phyloP scores from a whole-genome alignment of 2,113 vertebrate genomes.

The Thomomys bottae region DNA sequence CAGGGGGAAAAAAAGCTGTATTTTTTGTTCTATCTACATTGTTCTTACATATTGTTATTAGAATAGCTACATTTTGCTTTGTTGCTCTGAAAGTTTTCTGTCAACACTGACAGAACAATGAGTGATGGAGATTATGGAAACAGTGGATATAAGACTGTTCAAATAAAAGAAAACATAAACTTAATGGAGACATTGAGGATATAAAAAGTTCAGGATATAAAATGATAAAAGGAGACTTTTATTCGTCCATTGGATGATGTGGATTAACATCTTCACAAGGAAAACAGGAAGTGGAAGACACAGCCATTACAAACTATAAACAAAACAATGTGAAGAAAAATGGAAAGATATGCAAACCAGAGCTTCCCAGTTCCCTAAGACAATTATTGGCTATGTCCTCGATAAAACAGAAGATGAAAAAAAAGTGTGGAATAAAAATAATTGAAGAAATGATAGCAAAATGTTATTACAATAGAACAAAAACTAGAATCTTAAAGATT shows the following conservation, averaged over 20 bases:
- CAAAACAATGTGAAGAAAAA: no score
- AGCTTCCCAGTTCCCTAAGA: neutral
- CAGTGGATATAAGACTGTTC: neutral
- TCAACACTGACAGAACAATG: neutral
- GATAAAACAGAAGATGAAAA: neutral
- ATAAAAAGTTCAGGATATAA: conserved; percentile 7
- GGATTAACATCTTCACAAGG: neutral
- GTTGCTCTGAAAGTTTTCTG: no score
- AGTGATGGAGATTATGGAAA: neutral
- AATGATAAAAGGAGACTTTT: neutral
- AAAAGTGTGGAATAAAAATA: neutral
- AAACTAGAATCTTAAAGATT: neutral
- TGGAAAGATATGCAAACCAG: neutral
- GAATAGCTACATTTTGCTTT: no score
- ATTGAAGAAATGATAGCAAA: neutral
- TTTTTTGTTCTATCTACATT: no score
- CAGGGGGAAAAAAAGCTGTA: neutral
- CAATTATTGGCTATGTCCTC: neutral
- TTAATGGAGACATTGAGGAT: neutral
- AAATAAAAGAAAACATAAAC: conserved; percentile 8
- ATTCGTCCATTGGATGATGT: neutral
- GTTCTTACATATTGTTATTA: no score
- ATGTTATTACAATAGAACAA: conserved; percentile 28
- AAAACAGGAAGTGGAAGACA: conserved; percentile 7
- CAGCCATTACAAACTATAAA: neutral